These are phyloP conservation scores for Barbus barbus DNA, from an alignment of 2,113 vertebrate species.

Conservation along the genomic window DNA sequence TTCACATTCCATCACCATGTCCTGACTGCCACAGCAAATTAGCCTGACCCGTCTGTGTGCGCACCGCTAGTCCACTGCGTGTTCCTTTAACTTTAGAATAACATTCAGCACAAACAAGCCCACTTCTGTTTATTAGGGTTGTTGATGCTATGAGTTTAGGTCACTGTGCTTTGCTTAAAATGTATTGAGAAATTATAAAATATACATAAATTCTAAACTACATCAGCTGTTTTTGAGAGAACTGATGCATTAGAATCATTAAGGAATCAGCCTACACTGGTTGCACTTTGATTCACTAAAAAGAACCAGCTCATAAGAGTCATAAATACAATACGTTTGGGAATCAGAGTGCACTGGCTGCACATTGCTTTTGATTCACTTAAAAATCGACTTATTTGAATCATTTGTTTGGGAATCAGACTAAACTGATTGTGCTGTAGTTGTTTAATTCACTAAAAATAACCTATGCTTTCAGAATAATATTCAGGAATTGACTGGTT, in stretches of 20 bases:
- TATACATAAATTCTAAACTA: no score
- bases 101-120: conserved; percentile 44
- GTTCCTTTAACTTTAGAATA: conserved; percentile 72
- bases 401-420: not conserved
- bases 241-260: not conserved
- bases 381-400: not conserved
- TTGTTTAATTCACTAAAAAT: not conserved
- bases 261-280: not conserved
- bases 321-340: not conserved
- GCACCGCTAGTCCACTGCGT: conserved; percentile 70
- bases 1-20: conserved; percentile 97
- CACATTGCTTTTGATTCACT: not conserved
- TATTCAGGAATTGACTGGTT: no score
- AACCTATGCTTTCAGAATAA: no score
- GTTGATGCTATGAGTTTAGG: not conserved
- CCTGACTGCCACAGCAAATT: conserved; percentile 86
- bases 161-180: not conserved
- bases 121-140: not conserved
- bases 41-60: conserved; percentile 74
- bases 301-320: not conserved
- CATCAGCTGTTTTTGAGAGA: not conserved
- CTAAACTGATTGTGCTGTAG: not conserved
- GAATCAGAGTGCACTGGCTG: not conserved
- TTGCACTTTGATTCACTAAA: not conserved
- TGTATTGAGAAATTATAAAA: not conserved